phyloP scores from a whole-genome alignment of 1,140 invertebrate species.

The Papilio xuthus region DNA sequence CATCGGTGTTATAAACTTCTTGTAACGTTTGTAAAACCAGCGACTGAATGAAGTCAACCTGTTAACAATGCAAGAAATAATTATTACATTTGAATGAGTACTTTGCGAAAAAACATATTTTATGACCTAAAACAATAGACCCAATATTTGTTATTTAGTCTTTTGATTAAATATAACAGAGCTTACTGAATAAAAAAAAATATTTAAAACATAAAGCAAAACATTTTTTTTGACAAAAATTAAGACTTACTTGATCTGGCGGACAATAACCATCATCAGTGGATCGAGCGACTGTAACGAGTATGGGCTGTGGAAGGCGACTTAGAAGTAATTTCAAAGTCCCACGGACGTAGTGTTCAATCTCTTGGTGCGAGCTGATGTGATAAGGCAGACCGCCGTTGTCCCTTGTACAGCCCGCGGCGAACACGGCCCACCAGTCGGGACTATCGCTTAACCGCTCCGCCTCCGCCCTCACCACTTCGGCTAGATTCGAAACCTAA shows the following conservation, averaged over 20 bases:
- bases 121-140: no score
- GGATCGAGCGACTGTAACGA: conserved; percentile 91
- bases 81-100: conserved; percentile 30
- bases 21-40: conserved; percentile 61
- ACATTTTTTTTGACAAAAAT: not conserved
- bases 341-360: conserved; percentile 83
- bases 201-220: no score
- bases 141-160: no score
- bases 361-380: conserved; percentile 86
- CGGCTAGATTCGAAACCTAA: conserved; percentile 79
- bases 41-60: conserved; percentile 69
- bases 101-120: not conserved
- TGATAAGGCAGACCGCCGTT: conserved; percentile 91
- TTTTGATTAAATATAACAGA: no score
- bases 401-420: conserved; percentile 94
- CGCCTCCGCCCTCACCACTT: conserved; percentile 72
- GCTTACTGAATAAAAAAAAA: no score
- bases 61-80: conserved; percentile 50
- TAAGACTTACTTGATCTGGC: conserved; percentile 57
- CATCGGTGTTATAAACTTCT: conserved; percentile 62
- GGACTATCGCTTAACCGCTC: conserved; percentile 83
- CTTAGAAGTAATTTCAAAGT: conserved; percentile 84
- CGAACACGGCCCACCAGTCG: conserved; percentile 90
- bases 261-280: conserved; percentile 95
- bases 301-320: conserved; percentile 85